Percentiles rank a stretch among this genome's conserved stretches.
Conservation (phyloP, 1,140 invertebrate genomes). For the Pseudomyrmex gracilis region DNA sequence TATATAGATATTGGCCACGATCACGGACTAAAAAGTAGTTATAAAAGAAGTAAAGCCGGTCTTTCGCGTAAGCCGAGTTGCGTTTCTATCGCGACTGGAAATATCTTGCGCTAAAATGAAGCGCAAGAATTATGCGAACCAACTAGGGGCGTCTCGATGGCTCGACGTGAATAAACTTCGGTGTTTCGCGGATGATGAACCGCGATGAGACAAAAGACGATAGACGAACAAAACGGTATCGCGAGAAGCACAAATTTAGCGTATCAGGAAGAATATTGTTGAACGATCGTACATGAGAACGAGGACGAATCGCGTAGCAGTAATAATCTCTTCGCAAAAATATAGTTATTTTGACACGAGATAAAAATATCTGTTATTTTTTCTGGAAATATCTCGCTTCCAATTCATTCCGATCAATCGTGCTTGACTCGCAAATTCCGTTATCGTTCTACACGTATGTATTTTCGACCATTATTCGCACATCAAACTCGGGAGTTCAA, state of each 20-base stretch:
- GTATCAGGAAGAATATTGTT: neutral
- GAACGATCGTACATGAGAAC: neutral
- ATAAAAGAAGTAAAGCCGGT: constrained; percentile 8
- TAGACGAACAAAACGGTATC: constrained; percentile 29
- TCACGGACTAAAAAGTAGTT: constrained; percentile 45
- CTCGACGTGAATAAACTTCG: constrained; percentile 53
- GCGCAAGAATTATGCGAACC: constrained; percentile 54
- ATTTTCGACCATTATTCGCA: constrained; percentile 48
- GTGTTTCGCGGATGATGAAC: constrained; percentile 48
- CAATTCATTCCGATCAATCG: constrained; percentile 20
- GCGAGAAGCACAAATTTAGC: constrained; percentile 1
- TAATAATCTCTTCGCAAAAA: neutral
- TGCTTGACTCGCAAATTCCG: constrained; percentile 16
- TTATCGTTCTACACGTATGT: constrained; percentile 20
- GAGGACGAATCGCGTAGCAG: neutral
- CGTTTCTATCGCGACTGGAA: constrained; percentile 38
- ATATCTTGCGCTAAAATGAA: constrained; percentile 43
- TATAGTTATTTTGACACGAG: neutral
- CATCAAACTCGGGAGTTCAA: constrained; percentile 31
- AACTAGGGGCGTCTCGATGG: constrained; percentile 9
- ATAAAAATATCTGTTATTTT: neutral
- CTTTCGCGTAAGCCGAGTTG: neutral
- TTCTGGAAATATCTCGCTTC: neutral
- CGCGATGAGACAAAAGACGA: constrained; percentile 31
- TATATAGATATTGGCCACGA: constrained; percentile 13